A percentile compares a stretch with the other conserved stretches of the same genome.
Conservation (phyloP, 2,888 invertebrate species). For the Carpatolechia fugitivella region DNA sequence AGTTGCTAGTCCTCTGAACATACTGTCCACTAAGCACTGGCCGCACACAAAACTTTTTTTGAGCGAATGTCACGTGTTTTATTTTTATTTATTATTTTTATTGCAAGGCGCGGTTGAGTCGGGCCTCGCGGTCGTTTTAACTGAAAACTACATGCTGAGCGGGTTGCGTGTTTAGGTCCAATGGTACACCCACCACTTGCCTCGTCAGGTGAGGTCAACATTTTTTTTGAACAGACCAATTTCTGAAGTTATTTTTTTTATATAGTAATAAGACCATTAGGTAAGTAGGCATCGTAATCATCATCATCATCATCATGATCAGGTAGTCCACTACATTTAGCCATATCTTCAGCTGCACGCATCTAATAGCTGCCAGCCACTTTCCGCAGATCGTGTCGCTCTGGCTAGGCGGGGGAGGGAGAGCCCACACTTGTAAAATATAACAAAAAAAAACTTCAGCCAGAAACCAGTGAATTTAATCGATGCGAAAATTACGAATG, state of each 20-base stretch:
- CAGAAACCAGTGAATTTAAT: too few relatives aligned
- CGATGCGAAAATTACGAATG: too few relatives aligned
- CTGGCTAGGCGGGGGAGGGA: too few relatives aligned
- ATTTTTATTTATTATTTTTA: slow-evolving; percentile 25
- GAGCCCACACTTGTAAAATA: too few relatives aligned
- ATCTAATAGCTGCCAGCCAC: too few relatives aligned
- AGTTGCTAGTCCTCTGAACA: neutral
- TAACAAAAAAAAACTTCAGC: too few relatives aligned
- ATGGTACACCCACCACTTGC: slow-evolving; percentile 57
- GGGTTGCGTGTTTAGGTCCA: slow-evolving; percentile 64
- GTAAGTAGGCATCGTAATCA: too few relatives aligned
- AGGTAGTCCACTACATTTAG: too few relatives aligned
- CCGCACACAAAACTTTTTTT: neutral
- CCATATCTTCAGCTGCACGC: too few relatives aligned
- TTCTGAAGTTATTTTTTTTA: neutral
- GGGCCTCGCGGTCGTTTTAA: slow-evolving; percentile 60
- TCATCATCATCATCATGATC: too few relatives aligned
- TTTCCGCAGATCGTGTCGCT: too few relatives aligned
- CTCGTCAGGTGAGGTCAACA: slow-evolving; percentile 54
- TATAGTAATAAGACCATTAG: too few relatives aligned
- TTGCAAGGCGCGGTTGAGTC: slow-evolving; percentile 49
- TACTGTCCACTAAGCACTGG: neutral
- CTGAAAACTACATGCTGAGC: slow-evolving; percentile 67
- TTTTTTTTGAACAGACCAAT: slow-evolving; percentile 30
- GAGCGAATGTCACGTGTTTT: neutral